Base-by-base conservation (phyloP, 1,140 invertebrate species). In the Temnothorax longispinosus region DNA sequence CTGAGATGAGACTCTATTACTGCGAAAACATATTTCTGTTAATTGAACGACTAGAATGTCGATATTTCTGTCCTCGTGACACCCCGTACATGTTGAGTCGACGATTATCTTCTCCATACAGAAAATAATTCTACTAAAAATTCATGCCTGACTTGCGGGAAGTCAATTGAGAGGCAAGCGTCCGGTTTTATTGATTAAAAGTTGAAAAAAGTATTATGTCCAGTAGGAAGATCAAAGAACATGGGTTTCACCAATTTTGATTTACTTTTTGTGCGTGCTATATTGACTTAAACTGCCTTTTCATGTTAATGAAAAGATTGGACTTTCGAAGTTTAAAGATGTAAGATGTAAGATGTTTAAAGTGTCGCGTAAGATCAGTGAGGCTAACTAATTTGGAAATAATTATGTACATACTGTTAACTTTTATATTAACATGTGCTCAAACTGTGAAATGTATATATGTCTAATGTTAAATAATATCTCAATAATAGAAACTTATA, bases 61-160 rank as follows among this genome's bases (percentile, higher is more conserved):
- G 3, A 54, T 78, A 47, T 27, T 41, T 56, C 44, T n/a, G n/a
- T 60, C 32, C 38, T 74, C 41, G 54, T 50, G 69, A 84, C 69
- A 84, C 69, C 69, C 54, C 8, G 15, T 74, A 62, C 80, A 84
- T 60, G 13, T 56, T 81, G 52, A 81, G 27, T 84, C 56, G 27
- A 62, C 27, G n/a, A n/a, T 56, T 74, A 74, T 75, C 32, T 50
- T 75, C 18, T 60, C 8, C 47, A 35, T 50, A n/a, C 27, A 32
- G 32, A 84, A 27, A 32, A 58, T 84, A 47, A 75, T 84, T 84
- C 41, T 75, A 56, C 21, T 38, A 58, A 52, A 69, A 81, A 41
- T 81, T 81, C 50, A 54, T 44, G 78, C 38, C 78, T 44, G 78
- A 56, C 69, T 32, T 71, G 6, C 18, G 8, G 21, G n/a, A 38